Base-by-base conservation (phyloP, 2,888 invertebrate species). In the Xylota sylvarum region DNA sequence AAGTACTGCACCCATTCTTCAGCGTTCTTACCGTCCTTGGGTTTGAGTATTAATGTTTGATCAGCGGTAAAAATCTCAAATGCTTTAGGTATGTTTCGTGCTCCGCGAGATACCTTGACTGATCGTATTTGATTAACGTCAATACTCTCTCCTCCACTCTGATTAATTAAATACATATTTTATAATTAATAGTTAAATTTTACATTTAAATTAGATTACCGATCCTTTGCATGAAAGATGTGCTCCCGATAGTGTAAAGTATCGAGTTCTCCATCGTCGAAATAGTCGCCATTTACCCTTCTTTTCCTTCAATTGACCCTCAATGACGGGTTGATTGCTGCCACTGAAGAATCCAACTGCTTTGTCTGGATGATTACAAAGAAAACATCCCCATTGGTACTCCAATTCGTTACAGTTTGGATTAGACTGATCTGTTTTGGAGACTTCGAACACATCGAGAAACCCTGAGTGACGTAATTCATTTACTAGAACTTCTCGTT, bases 1-100 rank as follows among this genome's bases (percentile, higher is more conserved):
- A 98, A 94, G 92, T 97, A 98, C 92, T 98, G 98, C 56, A 98
- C 97, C 98, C 98, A 98, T 92, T 98, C 97, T 93, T 98, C 98
- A 0, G 98, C 98, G 92, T 98, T 97, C 93, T 97, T 97, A 55
- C 97, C 97, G 91, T 98, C 97, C 92, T 97, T 97, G 6, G 98
- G 98, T 93, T 98, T 98, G 89, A 98, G 94, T 90, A 98, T 97
- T 88, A 98, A 95, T 9, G 97, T 97, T 92, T 97, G 97, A 93
- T 98, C 97, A 69, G 96, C 96, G 0, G 98, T 98, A 93, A 98
- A 98, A 89, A 98, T 98, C 94, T 98, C 98, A 93, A 98, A 98
- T 0, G 98, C 98, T 92, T 97, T 98, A 23, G 98, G 98, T 89
- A 98, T 97, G 93, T 97, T 97, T 70, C 98, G 94, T 9, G 97